These are phyloP conservation scores for Zosterops pallidus DNA, from an alignment of 2,113 vertebrate species.

Conservation along the genomic window DNA sequence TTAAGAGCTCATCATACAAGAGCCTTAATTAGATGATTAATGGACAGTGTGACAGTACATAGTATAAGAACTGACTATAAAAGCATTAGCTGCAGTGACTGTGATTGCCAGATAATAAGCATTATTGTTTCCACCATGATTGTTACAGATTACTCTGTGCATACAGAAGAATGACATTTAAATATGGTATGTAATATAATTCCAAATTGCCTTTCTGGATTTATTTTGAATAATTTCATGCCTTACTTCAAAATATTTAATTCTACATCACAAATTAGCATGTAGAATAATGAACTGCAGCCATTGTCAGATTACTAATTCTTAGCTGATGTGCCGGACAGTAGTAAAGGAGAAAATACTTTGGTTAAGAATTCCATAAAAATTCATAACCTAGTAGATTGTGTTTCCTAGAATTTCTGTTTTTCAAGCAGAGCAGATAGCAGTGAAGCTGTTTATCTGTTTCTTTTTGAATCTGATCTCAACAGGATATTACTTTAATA, in stretches of 20 bases:
- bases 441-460: background rate
- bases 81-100: background rate
- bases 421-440: background rate
- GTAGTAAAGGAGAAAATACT: background rate
- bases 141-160: background rate
- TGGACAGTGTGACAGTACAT: constrained; percentile 40
- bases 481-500: background rate
- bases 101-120: background rate
- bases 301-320: background rate
- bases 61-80: background rate
- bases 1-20: constrained; percentile 7
- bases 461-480: background rate
- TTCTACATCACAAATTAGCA: background rate
- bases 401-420: background rate
- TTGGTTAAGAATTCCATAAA: background rate
- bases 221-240: constrained; percentile 21
- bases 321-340: background rate
- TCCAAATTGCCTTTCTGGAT: background rate
- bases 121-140: background rate
- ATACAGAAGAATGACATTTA: background rate
- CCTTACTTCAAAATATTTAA: constrained; percentile 9
- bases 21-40: constrained; percentile 43
- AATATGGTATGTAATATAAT: background rate
- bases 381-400: background rate
- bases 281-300: background rate